Evolutionary conservation across 2,888 invertebrate genomes (phyloP), one percentile per base, ranked within the genome.

Genomic region (Lathronympha strigana): DNA sequence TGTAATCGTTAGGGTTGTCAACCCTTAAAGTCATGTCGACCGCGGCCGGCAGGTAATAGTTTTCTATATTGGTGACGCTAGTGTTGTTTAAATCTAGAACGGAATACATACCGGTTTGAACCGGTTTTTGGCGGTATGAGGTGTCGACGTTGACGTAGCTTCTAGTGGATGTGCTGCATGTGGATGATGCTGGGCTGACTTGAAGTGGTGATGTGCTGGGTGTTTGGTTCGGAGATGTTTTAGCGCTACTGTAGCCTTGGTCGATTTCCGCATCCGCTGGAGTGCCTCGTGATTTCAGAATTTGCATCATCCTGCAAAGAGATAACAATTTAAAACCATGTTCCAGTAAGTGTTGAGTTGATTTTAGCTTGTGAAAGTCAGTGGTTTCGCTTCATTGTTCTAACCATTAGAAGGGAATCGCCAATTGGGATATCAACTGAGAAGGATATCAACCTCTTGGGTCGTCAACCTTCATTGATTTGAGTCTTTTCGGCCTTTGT

Each of bases 251-350:
- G 70, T 90, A 90, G 0, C 91, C 90, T 68, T 90, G 90, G 62
- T 90, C 91, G 0, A 81, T 72, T 50, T 90, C 88, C 0, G 81
- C 74, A 15, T 88, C 88, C 0, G 69, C 71, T 0, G 73, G 73
- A 0, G 75, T 72, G 38, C 88, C 89, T 33, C 88, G 83, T 0
- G 87, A 80, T 66, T 89, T 90, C 31, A 90, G 69, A 17, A 86
- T 87, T 68, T 87, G 86, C 91, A 91, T 92, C 91, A 92, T 91
- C 67, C 91, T 92, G 86, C 19, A 73, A 77, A 47, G 4, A 66
- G 6, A 6, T 6, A 6, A 6, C 4, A 2, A 19, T 21, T 19
- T 58, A 25, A 51, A 43, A 19, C 1, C 8, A 9, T 13, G 4
- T 51, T 11, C 13, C 6, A 5, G 6, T 19, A 3, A 3, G 1